Evolutionary conservation across 1,140 invertebrate genomes (phyloP).

Genomic region (Whitmania pigra): DNA sequence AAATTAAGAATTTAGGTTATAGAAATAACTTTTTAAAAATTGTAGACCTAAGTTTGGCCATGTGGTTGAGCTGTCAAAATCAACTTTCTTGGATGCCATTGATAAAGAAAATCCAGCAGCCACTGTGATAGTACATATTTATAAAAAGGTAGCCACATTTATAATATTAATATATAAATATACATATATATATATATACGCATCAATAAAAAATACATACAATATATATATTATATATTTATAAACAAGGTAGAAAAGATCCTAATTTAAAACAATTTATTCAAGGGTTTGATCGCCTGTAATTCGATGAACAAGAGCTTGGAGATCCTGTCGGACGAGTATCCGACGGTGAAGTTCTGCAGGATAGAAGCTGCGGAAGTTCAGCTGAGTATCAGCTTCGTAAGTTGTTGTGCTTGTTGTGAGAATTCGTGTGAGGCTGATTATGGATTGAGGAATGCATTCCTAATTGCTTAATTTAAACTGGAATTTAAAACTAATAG

Average conservation of each 20-base stretch:
- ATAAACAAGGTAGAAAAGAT: conserved; percentile 49
- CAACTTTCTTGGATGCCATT: conserved; percentile 70
- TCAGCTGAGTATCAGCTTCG: conserved; percentile 65
- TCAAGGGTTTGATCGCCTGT: conserved; percentile 55
- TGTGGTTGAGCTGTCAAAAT: conserved; percentile 52
- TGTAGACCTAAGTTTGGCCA: conserved; percentile 48
- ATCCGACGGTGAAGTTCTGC: conserved; percentile 81
- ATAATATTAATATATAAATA: no score
- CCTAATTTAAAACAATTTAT: conserved; percentile 23
- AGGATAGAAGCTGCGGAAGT: conserved; percentile 57
- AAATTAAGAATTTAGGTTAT: no score
- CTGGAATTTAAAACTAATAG: no score
- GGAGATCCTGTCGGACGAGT: conserved; percentile 60
- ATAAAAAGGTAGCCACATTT: conserved; percentile 56
- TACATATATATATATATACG: no score
- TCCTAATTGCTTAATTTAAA: no score
- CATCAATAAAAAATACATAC: no score
- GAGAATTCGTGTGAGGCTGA: no score
- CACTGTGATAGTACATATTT: conserved; percentile 78
- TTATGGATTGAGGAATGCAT: no score
- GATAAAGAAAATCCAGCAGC: conserved; percentile 75
- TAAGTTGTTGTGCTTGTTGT: conserved; percentile 33
- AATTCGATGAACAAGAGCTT: conserved; percentile 73
- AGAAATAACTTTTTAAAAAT: background rate
- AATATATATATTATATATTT: conserved; percentile 86